Percentiles rank a stretch among this genome's conserved stretches.
Evolutionary conservation across 2,888 invertebrate genomes (phyloP).

Genomic region (Drosophila demipolita): DNA sequence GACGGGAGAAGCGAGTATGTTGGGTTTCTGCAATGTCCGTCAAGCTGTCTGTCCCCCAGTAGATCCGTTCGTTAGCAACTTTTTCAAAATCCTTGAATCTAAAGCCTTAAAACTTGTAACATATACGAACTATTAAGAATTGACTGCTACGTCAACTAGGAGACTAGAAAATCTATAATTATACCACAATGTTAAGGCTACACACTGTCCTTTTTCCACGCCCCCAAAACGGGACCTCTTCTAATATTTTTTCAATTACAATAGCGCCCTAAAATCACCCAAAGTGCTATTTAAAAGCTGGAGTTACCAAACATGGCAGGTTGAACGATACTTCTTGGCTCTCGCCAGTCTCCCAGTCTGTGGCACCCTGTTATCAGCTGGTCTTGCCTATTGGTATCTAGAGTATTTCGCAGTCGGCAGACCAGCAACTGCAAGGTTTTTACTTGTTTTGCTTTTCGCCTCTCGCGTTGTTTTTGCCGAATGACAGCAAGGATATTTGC

Average conservation of each 20-base stretch:
- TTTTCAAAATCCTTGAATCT: not conserved
- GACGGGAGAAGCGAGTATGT: not conserved
- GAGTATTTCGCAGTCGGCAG: not conserved
- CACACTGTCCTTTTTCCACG: too few species aligned
- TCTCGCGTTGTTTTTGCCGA: slow-evolving; percentile 18
- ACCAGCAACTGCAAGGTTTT: not conserved
- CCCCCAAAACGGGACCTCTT: too few species aligned
- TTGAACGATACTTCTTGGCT: not conserved
- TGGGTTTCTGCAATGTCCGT: not conserved
- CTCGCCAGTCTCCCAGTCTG: not conserved
- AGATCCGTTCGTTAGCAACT: not conserved
- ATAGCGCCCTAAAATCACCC: not conserved
- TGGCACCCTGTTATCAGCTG: not conserved
- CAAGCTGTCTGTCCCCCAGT: not conserved
- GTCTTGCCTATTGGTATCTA: not conserved
- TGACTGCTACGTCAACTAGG: not conserved
- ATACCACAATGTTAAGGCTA: not conserved
- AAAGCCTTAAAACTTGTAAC: not conserved
- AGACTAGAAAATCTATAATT: not conserved
- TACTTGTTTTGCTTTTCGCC: not conserved
- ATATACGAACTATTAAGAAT: not conserved
- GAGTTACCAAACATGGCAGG: not conserved
- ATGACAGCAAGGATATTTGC: slow-evolving; percentile 56
- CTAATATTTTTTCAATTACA: not conserved
- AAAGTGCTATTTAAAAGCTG: not conserved